phyloP scores from a whole-genome alignment of 1,140 invertebrate genomes.

The Ectropis grisescens region DNA sequence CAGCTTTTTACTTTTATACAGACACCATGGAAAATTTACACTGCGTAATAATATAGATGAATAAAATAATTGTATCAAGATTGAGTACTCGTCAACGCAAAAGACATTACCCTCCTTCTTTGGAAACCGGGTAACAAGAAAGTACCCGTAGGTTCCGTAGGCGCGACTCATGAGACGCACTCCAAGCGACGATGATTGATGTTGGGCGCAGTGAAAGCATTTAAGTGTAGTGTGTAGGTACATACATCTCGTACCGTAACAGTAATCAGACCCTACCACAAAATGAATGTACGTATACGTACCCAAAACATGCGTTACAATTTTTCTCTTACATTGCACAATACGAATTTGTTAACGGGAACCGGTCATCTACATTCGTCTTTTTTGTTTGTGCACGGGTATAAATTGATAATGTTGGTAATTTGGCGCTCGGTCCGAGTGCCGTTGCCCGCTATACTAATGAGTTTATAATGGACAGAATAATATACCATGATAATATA shows the following conservation, averaged over 20 bases:
- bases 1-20: too few species aligned
- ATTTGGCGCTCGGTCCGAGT: constrained; percentile 57
- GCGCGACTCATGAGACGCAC: too few species aligned
- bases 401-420: constrained; percentile 68
- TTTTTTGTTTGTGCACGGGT: constrained; percentile 63
- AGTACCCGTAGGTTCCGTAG: too few species aligned
- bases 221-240: constrained; percentile 21
- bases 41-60: too few species aligned
- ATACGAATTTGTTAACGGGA: constrained; percentile 68
- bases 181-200: constrained; percentile 49
- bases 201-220: constrained; percentile 46
- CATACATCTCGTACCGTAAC: constrained; percentile 34
- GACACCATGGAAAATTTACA: too few species aligned
- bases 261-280: constrained; percentile 44
- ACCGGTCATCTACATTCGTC: constrained; percentile 56
- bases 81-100: too few species aligned
- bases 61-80: too few species aligned
- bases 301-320: constrained; percentile 52
- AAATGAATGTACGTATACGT: constrained; percentile 31
- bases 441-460: constrained; percentile 64
- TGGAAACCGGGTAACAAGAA: too few species aligned
- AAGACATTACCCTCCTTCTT: too few species aligned
- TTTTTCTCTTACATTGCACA: constrained; percentile 67
- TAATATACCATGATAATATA: constrained; percentile 59
- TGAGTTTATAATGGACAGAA: constrained; percentile 66